Base-by-base conservation (phyloP, 2,888 invertebrate species). In the Hypselothyrea guttata region DNA sequence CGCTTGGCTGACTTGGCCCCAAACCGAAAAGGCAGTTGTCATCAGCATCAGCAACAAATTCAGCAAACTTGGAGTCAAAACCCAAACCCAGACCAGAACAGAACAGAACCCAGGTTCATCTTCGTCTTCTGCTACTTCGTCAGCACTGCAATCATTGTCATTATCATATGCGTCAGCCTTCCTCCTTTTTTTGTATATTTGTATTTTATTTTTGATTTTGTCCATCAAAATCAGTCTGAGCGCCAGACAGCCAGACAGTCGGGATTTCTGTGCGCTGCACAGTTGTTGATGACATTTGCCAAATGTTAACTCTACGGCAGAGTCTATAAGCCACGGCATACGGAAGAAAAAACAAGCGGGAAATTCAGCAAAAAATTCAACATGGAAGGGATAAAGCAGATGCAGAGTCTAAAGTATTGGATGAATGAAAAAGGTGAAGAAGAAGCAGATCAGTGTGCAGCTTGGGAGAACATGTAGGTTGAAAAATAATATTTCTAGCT, bases 131-230 rank as follows among this genome's bases (percentile, higher is more conserved):
- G 11, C 48, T 34, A n/a, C n/a, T 33, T 59, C 52, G 44, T 47
- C 63, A 58, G 60, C 53, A 68, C 37, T 71, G 77, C 75, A 75
- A 71, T 77, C 81, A 71, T 81, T 81, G 75, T 76, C 75, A 78
- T 78, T 79, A 82, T 76, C 82, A 82, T 78, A 72, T 77, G 81
- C 72, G 70, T 72, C 79, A 79, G 72, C 72, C 76, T 75, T 76
- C 4, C 4, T 11, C 12, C 5, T 2, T 33, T 7, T 0, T 11
- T 7, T 4, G n/a, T n/a, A n/a, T n/a, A n/a, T n/a, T n/a, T n/a
- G n/a, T n/a, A n/a, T n/a, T n/a, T n/a, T 9, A 8, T 37, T 73
- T 81, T 73, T 55, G 53, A 57, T 55, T 64, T 34, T 47, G 63
- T 75, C 61, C 58, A 48, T 57, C 71, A 71, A 51, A 54, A 48